Conservation (phyloP, 2,113 vertebrate species). For the Apodemus speciosus region DNA sequence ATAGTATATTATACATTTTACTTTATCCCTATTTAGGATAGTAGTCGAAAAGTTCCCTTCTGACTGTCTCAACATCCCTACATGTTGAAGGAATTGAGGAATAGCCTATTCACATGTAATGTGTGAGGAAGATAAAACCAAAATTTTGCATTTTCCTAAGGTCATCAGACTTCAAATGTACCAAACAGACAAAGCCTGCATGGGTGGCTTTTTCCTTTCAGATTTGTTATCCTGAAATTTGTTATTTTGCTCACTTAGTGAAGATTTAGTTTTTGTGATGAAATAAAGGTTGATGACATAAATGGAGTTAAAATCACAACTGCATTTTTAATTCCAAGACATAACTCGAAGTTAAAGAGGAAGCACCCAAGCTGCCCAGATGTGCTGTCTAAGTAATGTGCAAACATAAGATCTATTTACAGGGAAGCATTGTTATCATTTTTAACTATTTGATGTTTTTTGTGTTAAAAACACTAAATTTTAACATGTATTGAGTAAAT, state of each 20-base stretch:
- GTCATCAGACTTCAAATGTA: background rate
- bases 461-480: background rate
- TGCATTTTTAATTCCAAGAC: background rate
- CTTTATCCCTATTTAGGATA: background rate
- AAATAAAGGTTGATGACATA: background rate
- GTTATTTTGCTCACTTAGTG: background rate
- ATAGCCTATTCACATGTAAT: background rate
- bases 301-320: background rate
- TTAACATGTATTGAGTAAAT: background rate
- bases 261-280: background rate
- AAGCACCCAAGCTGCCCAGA: background rate
- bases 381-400: background rate
- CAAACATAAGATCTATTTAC: background rate
- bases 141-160: background rate
- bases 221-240: background rate
- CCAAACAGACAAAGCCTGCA: background rate
- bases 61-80: background rate
- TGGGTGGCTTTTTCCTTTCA: background rate
- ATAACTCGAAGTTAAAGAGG: background rate
- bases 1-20: background rate
- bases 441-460: conserved; percentile 3
- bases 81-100: background rate
- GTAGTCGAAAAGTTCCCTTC: background rate
- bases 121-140: background rate
- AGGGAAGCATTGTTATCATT: background rate